These are phyloP conservation scores for Drosophila niveifrons DNA, from an alignment of 2,888 invertebrate species.

Conservation along the genomic window DNA sequence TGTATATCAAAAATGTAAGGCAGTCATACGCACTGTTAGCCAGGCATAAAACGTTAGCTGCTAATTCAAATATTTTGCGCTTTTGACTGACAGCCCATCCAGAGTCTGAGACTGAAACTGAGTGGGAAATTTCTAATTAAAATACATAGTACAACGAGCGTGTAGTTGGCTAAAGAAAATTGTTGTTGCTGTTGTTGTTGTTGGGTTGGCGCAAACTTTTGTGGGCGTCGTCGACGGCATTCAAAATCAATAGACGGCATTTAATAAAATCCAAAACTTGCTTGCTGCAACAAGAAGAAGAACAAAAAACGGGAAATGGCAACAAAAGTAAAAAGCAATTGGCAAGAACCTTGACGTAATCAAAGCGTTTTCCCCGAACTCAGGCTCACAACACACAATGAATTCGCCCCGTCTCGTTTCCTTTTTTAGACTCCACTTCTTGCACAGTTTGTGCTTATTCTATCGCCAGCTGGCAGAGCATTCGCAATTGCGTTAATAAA, in stretches of 20 bases:
- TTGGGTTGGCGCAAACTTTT: constrained; percentile 38
- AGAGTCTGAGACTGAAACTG: background rate
- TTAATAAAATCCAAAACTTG: constrained; percentile 68
- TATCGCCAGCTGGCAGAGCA: constrained; percentile 13
- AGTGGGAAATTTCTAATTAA: constrained; percentile 68
- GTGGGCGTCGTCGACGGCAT: constrained; percentile 48
- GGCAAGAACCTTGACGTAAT: constrained; percentile 58
- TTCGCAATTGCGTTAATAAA: constrained; percentile 66
- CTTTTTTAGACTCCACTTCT: background rate
- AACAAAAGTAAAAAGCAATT: constrained; percentile 39
- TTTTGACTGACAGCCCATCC: constrained; percentile 7
- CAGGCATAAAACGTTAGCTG: constrained; percentile 45
- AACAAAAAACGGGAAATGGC: constrained; percentile 1
- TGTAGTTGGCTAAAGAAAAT: constrained; percentile 39
- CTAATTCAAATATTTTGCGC: constrained; percentile 71
- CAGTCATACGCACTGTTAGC: constrained; percentile 48
- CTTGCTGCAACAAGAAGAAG: constrained; percentile 25
- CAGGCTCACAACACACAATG: constrained; percentile 37
- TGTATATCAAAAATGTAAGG: constrained; percentile 25
- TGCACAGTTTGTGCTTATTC: background rate
- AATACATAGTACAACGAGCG: constrained; percentile 51
- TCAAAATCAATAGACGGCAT: constrained; percentile 69
- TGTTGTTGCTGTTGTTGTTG: background rate
- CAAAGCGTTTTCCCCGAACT: constrained; percentile 37
- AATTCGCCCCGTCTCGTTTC: constrained; percentile 6